Conservation (phyloP, 2,113 vertebrate genomes). For the Chaetodon auriga region DNA sequence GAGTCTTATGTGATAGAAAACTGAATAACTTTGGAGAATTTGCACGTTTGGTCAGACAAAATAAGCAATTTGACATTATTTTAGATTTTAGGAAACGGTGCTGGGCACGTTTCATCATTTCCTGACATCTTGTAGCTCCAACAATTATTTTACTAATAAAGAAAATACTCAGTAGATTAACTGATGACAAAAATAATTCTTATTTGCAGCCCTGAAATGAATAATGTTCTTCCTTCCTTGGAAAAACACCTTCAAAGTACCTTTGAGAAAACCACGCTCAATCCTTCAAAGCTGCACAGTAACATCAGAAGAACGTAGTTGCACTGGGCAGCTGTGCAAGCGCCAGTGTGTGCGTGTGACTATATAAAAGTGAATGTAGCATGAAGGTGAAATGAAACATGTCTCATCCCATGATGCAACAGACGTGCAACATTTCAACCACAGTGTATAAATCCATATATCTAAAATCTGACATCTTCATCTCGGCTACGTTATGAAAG, state of each 20-base stretch:
- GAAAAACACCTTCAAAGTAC: not conserved
- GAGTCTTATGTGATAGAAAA: not conserved
- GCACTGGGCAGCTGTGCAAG: not conserved
- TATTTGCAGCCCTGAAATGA: not conserved
- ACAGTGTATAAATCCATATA: not conserved
- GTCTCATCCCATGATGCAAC: conserved; percentile 3
- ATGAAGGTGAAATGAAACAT: not conserved
- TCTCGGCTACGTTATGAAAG: not conserved
- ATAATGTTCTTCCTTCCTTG: not conserved
- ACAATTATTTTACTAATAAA: not conserved
- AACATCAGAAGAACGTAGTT: conserved; percentile 6
- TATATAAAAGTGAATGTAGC: not conserved
- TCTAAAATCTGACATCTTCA: not conserved
- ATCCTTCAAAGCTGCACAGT: not conserved
- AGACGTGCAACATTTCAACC: not conserved
- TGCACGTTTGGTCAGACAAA: not conserved
- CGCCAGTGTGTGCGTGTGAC: not conserved
- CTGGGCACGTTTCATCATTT: not conserved
- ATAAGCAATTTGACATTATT: too few species aligned
- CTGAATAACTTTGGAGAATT: not conserved
- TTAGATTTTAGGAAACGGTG: not conserved
- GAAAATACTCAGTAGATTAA: not conserved
- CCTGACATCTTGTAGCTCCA: not conserved
- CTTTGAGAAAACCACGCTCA: not conserved
- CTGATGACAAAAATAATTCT: not conserved